Conservation (phyloP, 2,797 vertebrate genomes). For the Lithobates pipiens region DNA sequence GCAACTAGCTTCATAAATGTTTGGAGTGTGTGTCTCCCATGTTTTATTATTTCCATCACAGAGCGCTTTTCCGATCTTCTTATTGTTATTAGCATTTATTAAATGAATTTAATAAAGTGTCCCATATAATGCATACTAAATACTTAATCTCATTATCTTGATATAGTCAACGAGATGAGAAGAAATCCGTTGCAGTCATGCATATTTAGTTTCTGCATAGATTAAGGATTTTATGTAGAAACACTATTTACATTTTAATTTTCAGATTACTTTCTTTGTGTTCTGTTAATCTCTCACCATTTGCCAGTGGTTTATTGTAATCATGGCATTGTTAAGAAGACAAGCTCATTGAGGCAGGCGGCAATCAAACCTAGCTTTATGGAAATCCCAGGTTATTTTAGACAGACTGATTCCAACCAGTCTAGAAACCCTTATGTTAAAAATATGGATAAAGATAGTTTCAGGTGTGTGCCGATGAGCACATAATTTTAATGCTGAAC, state of each 20-base stretch:
- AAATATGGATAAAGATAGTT: too few relatives aligned
- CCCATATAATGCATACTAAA: conserved; percentile 51
- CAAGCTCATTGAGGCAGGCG: conserved; percentile 15
- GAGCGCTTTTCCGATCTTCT: neutral
- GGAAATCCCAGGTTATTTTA: neutral
- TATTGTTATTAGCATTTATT: conserved; percentile 52
- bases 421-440: too few relatives aligned
- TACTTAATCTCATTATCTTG: conserved; percentile 56
- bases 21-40: neutral
- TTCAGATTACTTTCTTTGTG: conserved; percentile 35
- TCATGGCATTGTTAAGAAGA: conserved; percentile 12
- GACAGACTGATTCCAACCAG: too few relatives aligned
- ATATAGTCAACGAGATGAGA: conserved; percentile 15
- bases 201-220: conserved; percentile 37
- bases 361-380: conserved; percentile 22
- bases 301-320: conserved; percentile 46
- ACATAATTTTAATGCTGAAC: too few relatives aligned
- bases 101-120: conserved; percentile 56
- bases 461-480: too few relatives aligned
- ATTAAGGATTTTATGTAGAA: conserved; percentile 34
- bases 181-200: conserved; percentile 27
- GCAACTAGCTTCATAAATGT: neutral
- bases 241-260: conserved; percentile 60
- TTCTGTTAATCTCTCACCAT: conserved; percentile 20
- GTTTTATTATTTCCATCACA: conserved; percentile 20